These are phyloP conservation scores for Luffia ferchaultella DNA, from an alignment of 2,888 invertebrate species.

Conservation along the genomic window DNA sequence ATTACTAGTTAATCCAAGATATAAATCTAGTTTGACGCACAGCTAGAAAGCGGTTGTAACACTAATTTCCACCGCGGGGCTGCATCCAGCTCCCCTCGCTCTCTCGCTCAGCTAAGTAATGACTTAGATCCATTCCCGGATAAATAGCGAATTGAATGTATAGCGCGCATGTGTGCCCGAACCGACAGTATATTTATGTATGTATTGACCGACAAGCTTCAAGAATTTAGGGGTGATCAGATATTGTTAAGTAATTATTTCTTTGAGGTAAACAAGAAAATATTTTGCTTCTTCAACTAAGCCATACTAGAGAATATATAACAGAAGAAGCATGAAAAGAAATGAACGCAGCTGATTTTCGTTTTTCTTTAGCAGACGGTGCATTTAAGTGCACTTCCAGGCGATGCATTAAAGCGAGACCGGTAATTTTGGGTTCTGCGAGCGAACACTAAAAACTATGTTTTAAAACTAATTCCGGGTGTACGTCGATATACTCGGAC, in stretches of 20 bases:
- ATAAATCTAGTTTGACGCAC: background rate
- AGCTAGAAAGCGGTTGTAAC: background rate
- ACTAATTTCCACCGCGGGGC: slow-evolving; percentile 48
- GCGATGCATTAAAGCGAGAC: too few relatives aligned
- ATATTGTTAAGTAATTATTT: background rate
- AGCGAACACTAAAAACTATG: slow-evolving; percentile 41
- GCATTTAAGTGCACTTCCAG: too few relatives aligned
- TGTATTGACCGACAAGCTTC: background rate
- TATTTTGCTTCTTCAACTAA: too few relatives aligned
- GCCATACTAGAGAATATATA: too few relatives aligned
- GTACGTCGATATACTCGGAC: slow-evolving; percentile 45
- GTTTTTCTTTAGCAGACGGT: too few relatives aligned
- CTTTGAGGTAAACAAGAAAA: background rate
- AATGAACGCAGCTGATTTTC: too few relatives aligned
- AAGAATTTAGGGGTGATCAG: background rate
- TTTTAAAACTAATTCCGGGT: slow-evolving; percentile 56
- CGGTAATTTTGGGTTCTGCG: background rate
- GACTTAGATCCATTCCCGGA: slow-evolving; percentile 65
- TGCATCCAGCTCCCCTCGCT: slow-evolving; percentile 54
- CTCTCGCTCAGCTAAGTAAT: slow-evolving; percentile 65
- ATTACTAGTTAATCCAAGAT: background rate
- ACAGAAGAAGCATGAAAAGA: too few relatives aligned
- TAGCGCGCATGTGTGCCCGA: slow-evolving; percentile 30
- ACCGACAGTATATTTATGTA: slow-evolving; percentile 13
- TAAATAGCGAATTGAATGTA: slow-evolving; percentile 66